phyloP scores from a whole-genome alignment of 2,113 vertebrate genomes.

The Odocoileus virginianus region DNA sequence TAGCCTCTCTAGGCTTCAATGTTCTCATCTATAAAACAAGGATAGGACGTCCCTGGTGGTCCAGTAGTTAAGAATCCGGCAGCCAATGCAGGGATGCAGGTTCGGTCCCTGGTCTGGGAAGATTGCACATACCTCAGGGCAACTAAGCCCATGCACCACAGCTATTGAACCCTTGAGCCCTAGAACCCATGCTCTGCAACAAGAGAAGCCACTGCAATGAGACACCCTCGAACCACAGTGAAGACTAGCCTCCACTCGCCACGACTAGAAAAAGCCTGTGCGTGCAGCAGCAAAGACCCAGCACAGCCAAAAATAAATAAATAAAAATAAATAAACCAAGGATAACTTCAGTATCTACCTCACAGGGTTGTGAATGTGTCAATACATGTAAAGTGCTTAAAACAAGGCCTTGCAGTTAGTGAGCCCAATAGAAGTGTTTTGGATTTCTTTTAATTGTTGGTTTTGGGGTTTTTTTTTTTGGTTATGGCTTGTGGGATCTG shows the following conservation, averaged over 20 bases:
- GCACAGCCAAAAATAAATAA: not conserved
- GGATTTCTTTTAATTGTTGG: not conserved
- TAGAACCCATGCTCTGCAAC: not conserved
- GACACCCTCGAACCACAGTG: not conserved
- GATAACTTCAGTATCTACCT: not conserved
- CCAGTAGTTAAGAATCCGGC: not conserved
- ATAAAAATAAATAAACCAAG: not conserved
- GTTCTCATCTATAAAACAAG: not conserved
- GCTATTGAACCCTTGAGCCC: not conserved
- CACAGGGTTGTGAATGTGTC: not conserved
- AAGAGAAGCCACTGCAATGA: not conserved
- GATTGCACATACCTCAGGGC: not conserved
- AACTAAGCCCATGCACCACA: not conserved
- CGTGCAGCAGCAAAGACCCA: not conserved
- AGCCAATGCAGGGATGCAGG: not conserved
- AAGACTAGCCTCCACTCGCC: not conserved
- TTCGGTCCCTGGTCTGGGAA: not conserved
- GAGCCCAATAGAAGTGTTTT: not conserved
- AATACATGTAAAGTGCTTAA: not conserved
- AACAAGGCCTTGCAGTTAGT: not conserved
- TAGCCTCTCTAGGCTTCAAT: not conserved
- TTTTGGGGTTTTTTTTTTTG: not conserved
- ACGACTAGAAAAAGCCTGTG: not conserved
- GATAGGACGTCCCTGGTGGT: not conserved
- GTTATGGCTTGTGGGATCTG: not conserved